Base-by-base conservation (phyloP, 2,797 vertebrate species). In the Hippocampus kuda region DNA sequence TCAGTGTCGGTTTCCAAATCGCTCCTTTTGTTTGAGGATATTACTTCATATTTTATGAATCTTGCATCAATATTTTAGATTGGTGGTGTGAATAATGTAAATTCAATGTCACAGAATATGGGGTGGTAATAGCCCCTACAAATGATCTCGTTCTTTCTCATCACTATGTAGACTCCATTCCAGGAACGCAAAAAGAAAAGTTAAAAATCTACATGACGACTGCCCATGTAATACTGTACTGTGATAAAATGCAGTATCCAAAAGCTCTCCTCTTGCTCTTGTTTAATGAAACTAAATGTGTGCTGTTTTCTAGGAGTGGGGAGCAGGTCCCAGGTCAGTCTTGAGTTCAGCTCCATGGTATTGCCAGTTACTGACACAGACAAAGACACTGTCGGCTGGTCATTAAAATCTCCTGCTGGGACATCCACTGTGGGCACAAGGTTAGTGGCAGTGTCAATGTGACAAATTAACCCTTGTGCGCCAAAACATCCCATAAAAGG, bases 281-380 rank as follows among this genome's bases (percentile, higher is more conserved):
- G 20, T 63, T 72, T 56, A 13, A 66, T 53, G 70, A 2, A 66
- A 44, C 66, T 67, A 2, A 8, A 10, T 61, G 30, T 66, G 2
- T 78, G 2, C 75, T 4, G 65, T 77, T 15, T 81, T 74, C 20
- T 65, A 87, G 87, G 83, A 13, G 73, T 83, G 11, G 76, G 75
- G 42, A 88, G 83, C 81, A 83, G 82, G 79, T 87, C 80, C 26
- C 86, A 88, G 72, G 83, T 88, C 70, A 85, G 77, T 74, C 75
- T 92, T 76, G 89, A 91, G 73, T 86, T 91, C 26, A 78, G 15
- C 26, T 48, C 74, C 15, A 61, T 72, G 70, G 73, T 72, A 6
- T 75, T 80, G 53, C 74, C 80, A n/a, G 67, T 77, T 16, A 67
- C 78, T 73, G 83, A 84, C 18, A 13, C 72, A 34, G 83, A 83